Percentiles rank a stretch among this genome's conserved stretches.
Evolutionary conservation across 2,888 invertebrate genomes (phyloP).

Genomic region (Amphipyra berbera): DNA sequence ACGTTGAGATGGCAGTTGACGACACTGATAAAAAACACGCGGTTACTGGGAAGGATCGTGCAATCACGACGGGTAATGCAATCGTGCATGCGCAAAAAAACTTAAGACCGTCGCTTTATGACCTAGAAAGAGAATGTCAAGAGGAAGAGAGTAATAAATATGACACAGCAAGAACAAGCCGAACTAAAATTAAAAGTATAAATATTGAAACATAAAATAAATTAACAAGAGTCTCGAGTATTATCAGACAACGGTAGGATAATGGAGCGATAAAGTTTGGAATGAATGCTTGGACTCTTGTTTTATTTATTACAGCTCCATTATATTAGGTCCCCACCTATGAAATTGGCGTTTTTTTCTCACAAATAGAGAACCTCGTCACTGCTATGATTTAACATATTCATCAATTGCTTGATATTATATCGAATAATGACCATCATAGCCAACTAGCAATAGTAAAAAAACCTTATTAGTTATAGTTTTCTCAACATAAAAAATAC

Average conservation of each 20-base stretch:
- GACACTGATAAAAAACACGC: constrained; percentile 44
- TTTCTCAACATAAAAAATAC: too few relatives aligned
- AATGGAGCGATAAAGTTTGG: constrained; percentile 38
- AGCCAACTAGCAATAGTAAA: too few relatives aligned
- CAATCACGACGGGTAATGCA: constrained; percentile 47
- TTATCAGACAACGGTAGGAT: constrained; percentile 31
- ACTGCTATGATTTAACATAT: too few relatives aligned
- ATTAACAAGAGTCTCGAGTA: constrained; percentile 20
- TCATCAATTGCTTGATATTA: too few relatives aligned
- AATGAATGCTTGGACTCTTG: constrained; percentile 18
- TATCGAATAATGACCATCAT: too few relatives aligned
- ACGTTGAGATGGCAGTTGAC: constrained; percentile 37
- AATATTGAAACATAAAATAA: constrained; percentile 25
- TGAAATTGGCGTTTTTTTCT: too few relatives aligned
- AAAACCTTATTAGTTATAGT: too few relatives aligned
- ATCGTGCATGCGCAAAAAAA: constrained; percentile 47
- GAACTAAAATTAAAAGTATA: constrained; percentile 30
- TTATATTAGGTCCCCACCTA: too few relatives aligned
- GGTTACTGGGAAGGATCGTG: constrained; percentile 48
- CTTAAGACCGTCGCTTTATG: constrained; percentile 30
- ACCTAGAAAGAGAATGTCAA: constrained; percentile 52
- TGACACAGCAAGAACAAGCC: constrained; percentile 30
- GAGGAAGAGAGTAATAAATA: constrained; percentile 54
- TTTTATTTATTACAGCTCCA: constrained; percentile 19
- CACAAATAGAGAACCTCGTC: too few relatives aligned